Conservation (phyloP, 1,140 invertebrate species). For the Ceratosolen solmsi region DNA sequence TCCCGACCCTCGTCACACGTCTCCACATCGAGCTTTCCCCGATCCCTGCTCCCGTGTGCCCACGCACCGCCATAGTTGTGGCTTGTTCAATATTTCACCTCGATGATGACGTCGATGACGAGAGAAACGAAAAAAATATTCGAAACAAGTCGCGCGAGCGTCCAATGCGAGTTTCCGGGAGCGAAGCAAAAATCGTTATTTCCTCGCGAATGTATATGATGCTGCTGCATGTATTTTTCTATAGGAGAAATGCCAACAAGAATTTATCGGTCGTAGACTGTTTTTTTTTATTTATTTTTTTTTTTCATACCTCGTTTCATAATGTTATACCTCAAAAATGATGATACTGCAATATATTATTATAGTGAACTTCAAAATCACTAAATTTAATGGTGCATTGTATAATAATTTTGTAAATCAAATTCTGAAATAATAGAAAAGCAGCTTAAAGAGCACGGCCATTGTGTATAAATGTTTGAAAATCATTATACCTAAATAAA, state of each 20-base stretch:
- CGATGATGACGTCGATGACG: slow-evolving; percentile 51
- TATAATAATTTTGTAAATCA: background rate
- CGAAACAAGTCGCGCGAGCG: slow-evolving; percentile 29
- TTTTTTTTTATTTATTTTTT: slow-evolving; percentile 34
- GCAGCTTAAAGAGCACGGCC: too few relatives aligned
- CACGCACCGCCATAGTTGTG: slow-evolving; percentile 3
- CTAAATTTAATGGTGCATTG: background rate
- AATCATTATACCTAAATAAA: background rate
- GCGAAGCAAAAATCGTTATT: slow-evolving; percentile 48
- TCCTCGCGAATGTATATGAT: slow-evolving; percentile 18
- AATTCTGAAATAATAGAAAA: background rate
- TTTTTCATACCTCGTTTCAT: too few relatives aligned
- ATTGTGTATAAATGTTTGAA: background rate
- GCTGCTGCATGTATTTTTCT: background rate
- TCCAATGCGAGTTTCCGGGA: slow-evolving; percentile 32
- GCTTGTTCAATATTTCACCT: slow-evolving; percentile 52
- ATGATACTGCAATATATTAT: background rate
- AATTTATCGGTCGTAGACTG: background rate
- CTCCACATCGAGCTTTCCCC: background rate
- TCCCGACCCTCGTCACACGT: background rate
- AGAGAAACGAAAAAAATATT: slow-evolving; percentile 38
- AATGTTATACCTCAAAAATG: slow-evolving; percentile 36
- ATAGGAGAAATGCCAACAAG: slow-evolving; percentile 1
- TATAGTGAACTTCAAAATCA: slow-evolving; percentile 27
- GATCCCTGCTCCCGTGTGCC: background rate